A percentile compares a stretch with the other conserved stretches of the same genome.
Conservation (phyloP, 1,140 invertebrate genomes). For the Caenorhabditis brenneri region DNA sequence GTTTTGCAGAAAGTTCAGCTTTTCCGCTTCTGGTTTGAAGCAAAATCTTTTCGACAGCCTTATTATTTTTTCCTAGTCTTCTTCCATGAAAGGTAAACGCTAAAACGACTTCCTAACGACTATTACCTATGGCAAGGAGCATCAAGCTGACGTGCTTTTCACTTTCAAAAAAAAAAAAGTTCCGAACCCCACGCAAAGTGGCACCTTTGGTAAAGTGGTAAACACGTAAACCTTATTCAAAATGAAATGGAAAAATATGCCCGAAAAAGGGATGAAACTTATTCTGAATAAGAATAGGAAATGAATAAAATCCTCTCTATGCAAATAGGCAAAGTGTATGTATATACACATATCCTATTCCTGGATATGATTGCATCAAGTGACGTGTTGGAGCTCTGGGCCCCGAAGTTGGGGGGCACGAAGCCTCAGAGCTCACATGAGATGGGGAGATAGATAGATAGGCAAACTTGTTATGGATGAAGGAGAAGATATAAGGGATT, state of each 20-base stretch:
- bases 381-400: slow-evolving; percentile 12
- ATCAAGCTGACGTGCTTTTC: neutral
- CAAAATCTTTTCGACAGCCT: too few species aligned
- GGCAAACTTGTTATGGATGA: neutral
- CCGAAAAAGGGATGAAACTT: too few species aligned
- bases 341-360: slow-evolving; percentile 35
- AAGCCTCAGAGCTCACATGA: neutral
- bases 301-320: slow-evolving; percentile 19
- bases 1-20: too few species aligned
- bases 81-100: too few species aligned
- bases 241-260: too few species aligned
- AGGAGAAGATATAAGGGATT: neutral
- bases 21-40: too few species aligned
- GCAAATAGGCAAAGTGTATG: neutral
- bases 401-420: neutral
- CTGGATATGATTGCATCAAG: slow-evolving; percentile 40
- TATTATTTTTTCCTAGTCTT: neutral
- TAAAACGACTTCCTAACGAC: neutral
- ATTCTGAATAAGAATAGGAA: neutral
- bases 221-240: too few species aligned
- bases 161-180: neutral
- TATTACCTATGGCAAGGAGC: neutral
- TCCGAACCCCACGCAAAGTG: too few species aligned
- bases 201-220: too few species aligned
- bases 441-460: neutral